phyloP scores from a whole-genome alignment of 2,797 vertebrate species.

The Acanthis flammea region DNA sequence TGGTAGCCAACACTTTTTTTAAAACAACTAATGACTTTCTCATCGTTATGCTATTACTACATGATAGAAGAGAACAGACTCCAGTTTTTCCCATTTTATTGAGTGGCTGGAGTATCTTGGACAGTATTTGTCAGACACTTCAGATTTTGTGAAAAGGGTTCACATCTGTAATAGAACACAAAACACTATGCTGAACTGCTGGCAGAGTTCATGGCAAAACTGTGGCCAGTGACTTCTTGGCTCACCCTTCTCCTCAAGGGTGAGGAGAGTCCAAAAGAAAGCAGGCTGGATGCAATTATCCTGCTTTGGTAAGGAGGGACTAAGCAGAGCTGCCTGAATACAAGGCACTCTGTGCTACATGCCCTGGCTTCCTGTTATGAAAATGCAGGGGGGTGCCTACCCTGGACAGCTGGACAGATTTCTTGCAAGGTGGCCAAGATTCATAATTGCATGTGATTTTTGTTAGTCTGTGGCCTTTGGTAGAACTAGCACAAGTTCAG shows the following conservation, averaged over 20 bases:
- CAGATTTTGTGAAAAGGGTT: neutral
- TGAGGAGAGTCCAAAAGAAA: neutral
- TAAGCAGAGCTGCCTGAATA: neutral
- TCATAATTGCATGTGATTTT: neutral
- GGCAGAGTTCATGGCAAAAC: neutral
- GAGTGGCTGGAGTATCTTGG: neutral
- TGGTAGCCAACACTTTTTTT: neutral
- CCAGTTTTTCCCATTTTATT: neutral
- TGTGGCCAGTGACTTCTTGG: neutral
- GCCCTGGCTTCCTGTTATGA: neutral
- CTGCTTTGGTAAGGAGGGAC: neutral
- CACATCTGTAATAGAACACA: neutral
- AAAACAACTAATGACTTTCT: neutral
- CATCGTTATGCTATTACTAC: neutral
- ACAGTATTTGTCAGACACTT: neutral
- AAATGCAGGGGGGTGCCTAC: neutral
- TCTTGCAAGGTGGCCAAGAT: neutral
- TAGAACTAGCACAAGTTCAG: neutral
- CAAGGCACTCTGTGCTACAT: neutral
- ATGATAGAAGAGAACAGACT: neutral
- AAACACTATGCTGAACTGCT: neutral
- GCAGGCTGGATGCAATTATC: neutral
- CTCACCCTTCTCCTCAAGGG: too few species aligned
- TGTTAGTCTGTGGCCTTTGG: neutral
- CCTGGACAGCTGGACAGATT: neutral